Conservation (phyloP, 2,888 invertebrate species). For the Drosophila flavopinicola region DNA sequence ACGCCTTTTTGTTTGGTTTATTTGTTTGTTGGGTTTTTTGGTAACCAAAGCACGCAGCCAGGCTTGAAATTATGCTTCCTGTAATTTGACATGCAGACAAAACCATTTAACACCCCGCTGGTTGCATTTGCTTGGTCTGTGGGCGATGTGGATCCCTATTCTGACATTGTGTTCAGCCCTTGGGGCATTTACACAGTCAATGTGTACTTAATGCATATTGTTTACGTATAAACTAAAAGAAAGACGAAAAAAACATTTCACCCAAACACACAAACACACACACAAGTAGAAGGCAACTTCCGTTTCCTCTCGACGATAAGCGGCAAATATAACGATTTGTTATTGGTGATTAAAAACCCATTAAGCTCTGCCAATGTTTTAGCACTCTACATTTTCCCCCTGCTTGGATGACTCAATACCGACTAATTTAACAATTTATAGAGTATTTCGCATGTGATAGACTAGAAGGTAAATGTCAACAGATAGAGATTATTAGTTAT, state of each 20-base stretch:
- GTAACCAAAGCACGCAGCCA: constrained; percentile 58
- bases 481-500: too few species aligned
- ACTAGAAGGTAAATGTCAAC: neutral
- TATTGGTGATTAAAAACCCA: constrained; percentile 73
- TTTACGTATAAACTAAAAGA: constrained; percentile 37
- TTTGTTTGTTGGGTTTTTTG: constrained; percentile 33
- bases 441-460: neutral
- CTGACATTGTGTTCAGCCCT: constrained; percentile 8
- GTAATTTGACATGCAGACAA: constrained; percentile 78
- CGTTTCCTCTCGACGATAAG: constrained; percentile 31
- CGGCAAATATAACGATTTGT: constrained; percentile 37
- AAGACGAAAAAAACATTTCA: too few species aligned
- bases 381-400: constrained; percentile 5
- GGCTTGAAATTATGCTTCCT: constrained; percentile 77
- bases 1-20: constrained; percentile 17
- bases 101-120: constrained; percentile 78
- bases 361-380: constrained; percentile 42
- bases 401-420: constrained; percentile 1
- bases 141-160: constrained; percentile 8
- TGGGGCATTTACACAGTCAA: constrained; percentile 38
- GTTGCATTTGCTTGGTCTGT: constrained; percentile 63
- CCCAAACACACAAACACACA: constrained; percentile 18
- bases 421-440: constrained; percentile 31
- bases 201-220: constrained; percentile 54
- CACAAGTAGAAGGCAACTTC: constrained; percentile 8